phyloP scores from a whole-genome alignment of 2,888 invertebrate species.

The Dendrolimus houi region DNA sequence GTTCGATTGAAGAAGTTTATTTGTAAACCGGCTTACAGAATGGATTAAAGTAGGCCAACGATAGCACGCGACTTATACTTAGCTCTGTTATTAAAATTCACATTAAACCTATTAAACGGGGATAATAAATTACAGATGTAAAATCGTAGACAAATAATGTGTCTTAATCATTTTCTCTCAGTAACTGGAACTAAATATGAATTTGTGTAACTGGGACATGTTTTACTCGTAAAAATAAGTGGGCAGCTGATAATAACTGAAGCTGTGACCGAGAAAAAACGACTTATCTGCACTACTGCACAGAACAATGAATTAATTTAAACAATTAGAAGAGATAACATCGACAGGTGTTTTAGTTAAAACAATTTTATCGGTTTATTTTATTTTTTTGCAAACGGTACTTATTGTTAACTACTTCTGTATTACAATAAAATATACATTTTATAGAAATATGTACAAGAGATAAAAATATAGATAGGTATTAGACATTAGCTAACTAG shows the following conservation, averaged over 20 bases:
- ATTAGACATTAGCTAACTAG: no score
- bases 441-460: no score
- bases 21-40: conserved; percentile 32
- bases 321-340: neutral
- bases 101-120: conserved; percentile 10
- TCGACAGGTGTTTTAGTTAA: no score
- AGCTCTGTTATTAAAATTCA: conserved; percentile 17
- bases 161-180: neutral
- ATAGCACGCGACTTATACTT: conserved; percentile 39
- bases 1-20: conserved; percentile 30
- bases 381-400: no score
- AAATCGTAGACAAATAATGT: neutral
- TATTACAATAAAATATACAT: no score
- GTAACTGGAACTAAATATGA: neutral
- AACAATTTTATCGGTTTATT: no score
- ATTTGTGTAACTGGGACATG: neutral
- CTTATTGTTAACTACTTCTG: no score
- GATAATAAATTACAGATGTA: neutral
- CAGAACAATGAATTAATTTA: neutral
- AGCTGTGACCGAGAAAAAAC: neutral
- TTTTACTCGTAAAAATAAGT: neutral
- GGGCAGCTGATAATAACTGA: neutral
- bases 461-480: no score
- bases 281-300: neutral
- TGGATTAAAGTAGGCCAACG: conserved; percentile 42